These are phyloP conservation scores for Synodontis membranacea DNA, from an alignment of 2,113 vertebrate species.

Conservation along the genomic window DNA sequence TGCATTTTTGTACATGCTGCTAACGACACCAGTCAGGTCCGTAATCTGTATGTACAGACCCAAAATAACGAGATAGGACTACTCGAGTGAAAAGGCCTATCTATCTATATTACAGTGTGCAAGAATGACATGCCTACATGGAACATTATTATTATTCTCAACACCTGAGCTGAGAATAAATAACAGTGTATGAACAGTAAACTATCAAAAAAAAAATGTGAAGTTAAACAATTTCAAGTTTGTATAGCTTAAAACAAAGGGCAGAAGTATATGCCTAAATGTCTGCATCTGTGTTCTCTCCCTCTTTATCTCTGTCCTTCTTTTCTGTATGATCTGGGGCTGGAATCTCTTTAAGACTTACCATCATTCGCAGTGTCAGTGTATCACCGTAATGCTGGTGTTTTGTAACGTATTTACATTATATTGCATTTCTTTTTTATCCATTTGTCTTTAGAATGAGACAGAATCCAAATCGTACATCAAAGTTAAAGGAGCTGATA, in stretches of 20 bases:
- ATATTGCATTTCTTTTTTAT: background rate
- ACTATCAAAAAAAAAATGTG: background rate
- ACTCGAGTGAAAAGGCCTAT: background rate
- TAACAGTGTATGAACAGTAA: background rate
- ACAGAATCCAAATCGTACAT: background rate
- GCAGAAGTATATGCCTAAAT: background rate
- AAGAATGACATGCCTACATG: background rate
- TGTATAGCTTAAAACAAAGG: background rate
- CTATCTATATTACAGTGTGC: too few relatives aligned
- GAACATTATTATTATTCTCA: background rate
- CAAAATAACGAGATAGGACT: background rate
- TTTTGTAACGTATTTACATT: background rate
- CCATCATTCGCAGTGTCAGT: background rate
- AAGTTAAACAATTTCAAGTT: background rate
- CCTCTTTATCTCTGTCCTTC: background rate
- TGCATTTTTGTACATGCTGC: background rate
- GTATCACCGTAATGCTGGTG: background rate
- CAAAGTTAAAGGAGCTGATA: background rate
- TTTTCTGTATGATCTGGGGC: background rate
- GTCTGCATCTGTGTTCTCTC: background rate
- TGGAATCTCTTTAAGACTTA: background rate
- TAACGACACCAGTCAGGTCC: background rate
- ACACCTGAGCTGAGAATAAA: background rate
- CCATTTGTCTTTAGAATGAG: background rate
- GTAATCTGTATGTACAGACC: too few relatives aligned